phyloP scores from a whole-genome alignment of 2,888 invertebrate genomes.

The Drosophila dives region DNA sequence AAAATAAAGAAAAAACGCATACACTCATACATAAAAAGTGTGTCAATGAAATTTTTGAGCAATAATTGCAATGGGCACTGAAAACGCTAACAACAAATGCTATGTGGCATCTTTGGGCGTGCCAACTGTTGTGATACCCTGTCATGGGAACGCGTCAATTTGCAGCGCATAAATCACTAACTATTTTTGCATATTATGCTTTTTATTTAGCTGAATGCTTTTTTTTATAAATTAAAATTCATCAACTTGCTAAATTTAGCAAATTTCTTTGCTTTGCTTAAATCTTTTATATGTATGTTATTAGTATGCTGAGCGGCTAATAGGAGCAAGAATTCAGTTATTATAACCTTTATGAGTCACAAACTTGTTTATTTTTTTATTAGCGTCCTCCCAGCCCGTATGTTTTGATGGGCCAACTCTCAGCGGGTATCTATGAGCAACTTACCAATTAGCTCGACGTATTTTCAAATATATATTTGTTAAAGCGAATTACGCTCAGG shows the following conservation, averaged over 20 bases:
- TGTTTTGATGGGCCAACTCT: slow-evolving; percentile 19
- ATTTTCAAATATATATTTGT: slow-evolving; percentile 41
- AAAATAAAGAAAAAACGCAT: slow-evolving; percentile 11
- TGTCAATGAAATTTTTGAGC: slow-evolving; percentile 75
- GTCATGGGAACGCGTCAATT: slow-evolving; percentile 1
- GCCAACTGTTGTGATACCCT: slow-evolving; percentile 31
- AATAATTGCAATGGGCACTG: slow-evolving; percentile 60
- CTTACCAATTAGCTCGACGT: slow-evolving; percentile 61
- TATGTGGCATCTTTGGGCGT: background rate
- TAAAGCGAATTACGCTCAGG: slow-evolving; percentile 43
- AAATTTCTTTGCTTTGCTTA: too few relatives aligned
- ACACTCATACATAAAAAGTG: slow-evolving; percentile 41
- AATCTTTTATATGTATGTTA: too few relatives aligned
- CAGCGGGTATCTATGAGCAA: slow-evolving; percentile 35
- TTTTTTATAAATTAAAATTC: background rate
- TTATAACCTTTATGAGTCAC: slow-evolving; percentile 51
- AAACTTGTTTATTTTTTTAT: slow-evolving; percentile 57
- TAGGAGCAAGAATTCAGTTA: background rate
- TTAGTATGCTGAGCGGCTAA: slow-evolving; percentile 6
- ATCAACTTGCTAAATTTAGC: too few relatives aligned
- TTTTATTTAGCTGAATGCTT: slow-evolving; percentile 1
- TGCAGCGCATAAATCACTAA: slow-evolving; percentile 1
- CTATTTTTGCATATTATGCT: background rate
- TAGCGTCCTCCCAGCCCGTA: slow-evolving; percentile 22
- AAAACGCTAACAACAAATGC: slow-evolving; percentile 24